Evolutionary conservation across 1,140 invertebrate genomes (phyloP).

Genomic region (Hyphantria cunea): DNA sequence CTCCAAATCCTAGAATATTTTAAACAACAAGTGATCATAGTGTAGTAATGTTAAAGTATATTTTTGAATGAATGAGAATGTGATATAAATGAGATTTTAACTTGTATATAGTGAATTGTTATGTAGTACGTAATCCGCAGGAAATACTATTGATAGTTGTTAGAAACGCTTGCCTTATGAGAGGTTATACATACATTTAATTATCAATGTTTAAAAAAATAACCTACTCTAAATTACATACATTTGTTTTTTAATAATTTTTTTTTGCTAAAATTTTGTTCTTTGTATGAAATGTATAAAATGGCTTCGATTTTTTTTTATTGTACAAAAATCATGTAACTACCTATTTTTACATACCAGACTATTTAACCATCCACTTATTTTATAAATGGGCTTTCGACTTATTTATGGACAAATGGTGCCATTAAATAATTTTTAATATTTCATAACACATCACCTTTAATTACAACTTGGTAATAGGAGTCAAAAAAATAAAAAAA

Average conservation of each 20-base stretch:
- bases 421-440: too few relatives aligned
- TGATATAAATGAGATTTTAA: slow-evolving; percentile 75
- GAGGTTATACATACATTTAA: slow-evolving; percentile 11
- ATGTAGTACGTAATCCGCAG: slow-evolving; percentile 68
- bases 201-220: slow-evolving; percentile 12
- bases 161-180: slow-evolving; percentile 29
- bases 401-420: too few relatives aligned
- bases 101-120: slow-evolving; percentile 73
- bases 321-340: neutral
- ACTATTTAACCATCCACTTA: too few relatives aligned
- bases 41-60: slow-evolving; percentile 49
- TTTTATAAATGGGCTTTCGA: too few relatives aligned
- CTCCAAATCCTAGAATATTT: slow-evolving; percentile 1
- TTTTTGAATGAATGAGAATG: slow-evolving; percentile 75
- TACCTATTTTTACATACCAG: too few relatives aligned
- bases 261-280: neutral
- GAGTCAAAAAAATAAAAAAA: too few relatives aligned
- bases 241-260: neutral
- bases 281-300: neutral
- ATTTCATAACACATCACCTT: too few relatives aligned
- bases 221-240: neutral
- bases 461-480: too few relatives aligned
- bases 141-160: slow-evolving; percentile 29
- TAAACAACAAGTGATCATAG: slow-evolving; percentile 21
- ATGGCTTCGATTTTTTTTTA: too few relatives aligned